A percentile compares a stretch with the other conserved stretches of the same genome.
Evolutionary conservation across 2,797 vertebrate genomes (phyloP).

Genomic region (Meriones psammophilus): DNA sequence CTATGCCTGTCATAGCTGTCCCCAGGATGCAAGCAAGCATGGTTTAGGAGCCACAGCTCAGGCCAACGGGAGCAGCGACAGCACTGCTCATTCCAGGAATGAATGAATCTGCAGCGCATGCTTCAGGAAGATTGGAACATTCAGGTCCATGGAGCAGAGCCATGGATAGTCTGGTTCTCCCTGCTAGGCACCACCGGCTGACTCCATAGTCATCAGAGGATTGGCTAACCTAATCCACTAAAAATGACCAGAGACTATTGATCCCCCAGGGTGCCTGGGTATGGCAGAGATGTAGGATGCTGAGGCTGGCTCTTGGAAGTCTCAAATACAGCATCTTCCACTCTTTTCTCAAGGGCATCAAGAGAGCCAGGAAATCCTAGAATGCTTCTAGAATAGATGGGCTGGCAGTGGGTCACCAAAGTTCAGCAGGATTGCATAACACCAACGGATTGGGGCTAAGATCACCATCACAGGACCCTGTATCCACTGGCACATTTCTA

Average conservation of each 20-base stretch:
- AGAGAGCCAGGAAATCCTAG: neutral
- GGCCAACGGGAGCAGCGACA: neutral
- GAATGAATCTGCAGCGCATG: neutral
- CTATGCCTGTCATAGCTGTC: neutral
- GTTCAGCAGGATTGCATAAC: neutral
- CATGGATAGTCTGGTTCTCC: rapidly evolving
- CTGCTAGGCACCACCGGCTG: neutral
- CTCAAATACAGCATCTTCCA: neutral
- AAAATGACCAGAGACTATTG: neutral
- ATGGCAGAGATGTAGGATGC: too few species aligned
- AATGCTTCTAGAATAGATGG: neutral
- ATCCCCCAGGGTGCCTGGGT: neutral
- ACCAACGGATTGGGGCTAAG: neutral
- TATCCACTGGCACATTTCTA: rapidly evolving
- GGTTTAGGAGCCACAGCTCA: neutral
- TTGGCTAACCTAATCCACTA: neutral
- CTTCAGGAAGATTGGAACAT: rapidly evolving
- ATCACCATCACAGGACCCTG: neutral
- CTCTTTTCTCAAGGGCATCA: neutral
- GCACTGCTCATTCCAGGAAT: neutral
- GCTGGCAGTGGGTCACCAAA: neutral
- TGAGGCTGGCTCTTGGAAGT: neutral
- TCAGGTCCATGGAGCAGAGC: neutral
- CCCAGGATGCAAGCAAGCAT: neutral
- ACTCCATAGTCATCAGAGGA: neutral